Evolutionary conservation across 2,797 vertebrate species (phyloP), one percentile per base, ranked within the genome.

Genomic region (Caiman crocodilus): DNA sequence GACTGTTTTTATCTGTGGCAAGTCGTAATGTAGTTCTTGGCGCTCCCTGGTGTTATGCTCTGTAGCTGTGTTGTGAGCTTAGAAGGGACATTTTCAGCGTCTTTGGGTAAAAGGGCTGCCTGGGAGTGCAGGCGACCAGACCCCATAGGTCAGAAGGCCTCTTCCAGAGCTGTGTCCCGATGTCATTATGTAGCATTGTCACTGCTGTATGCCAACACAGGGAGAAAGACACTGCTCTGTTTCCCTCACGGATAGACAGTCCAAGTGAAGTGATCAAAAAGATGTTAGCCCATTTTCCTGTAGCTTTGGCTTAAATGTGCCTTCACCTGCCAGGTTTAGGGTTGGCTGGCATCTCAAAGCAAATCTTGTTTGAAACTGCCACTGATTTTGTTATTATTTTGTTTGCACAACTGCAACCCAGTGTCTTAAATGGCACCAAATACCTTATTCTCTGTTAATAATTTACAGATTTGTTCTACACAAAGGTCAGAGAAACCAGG

Each of bases 401-500:
- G 42, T 50, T 50, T 50, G 42, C 42, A 50, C 42, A 50, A 50
- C 42, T 50, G 42, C 42, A 50, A 50, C 42, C 9, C 42, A 50
- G 42, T 50, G 42, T 50, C 42, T 50, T 50, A 50, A 50, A 50
- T 50, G 42, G 7, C 42, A 10, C 42, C 42, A 50, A 50, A 50
- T 8, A 87, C 7, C 9, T 4, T 23, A n/a, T n/a, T n/a, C n/a
- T n/a, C n/a, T n/a, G n/a, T 20, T 73, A 96, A 95, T 92, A 79
- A 93, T 86, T 96, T 69, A 78, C 69, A 93, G 80, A 61, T 0
- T 0, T 91, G 79, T 30, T 7, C 35, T 71, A 35, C 42, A 35
- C 67, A 71, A 42, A 23, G 67, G 42, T 7, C 55, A 28, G 76
- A 90, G 8, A 17, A 50, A 67, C 6, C 1, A 7, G 55, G 14